Conservation (phyloP, 2,888 invertebrate species). For the Diplazon laetatorius region DNA sequence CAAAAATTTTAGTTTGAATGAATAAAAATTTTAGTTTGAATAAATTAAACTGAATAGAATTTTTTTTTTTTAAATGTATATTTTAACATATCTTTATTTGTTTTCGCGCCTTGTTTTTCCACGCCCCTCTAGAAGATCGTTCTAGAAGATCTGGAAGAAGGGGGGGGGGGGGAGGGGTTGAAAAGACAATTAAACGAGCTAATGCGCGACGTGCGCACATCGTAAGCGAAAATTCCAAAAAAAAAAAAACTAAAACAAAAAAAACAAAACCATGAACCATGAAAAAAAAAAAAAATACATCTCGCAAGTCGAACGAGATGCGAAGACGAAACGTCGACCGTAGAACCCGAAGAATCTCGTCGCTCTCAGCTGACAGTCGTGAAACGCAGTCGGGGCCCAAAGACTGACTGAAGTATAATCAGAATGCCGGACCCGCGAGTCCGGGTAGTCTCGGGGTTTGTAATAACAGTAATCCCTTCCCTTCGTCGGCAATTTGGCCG, state of each 20-base stretch:
- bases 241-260: too few species aligned
- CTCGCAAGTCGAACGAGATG: conserved; percentile 52
- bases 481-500: conserved; percentile 80
- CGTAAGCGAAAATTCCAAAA: too few species aligned
- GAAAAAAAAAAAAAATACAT: too few species aligned
- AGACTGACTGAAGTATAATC: conserved; percentile 81
- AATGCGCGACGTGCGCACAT: conserved; percentile 4
- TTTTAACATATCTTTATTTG: not conserved
- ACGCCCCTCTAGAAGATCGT: not conserved
- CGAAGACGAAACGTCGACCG: conserved; percentile 31
- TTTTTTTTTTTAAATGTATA: not conserved
- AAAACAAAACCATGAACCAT: too few species aligned
- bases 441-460: conserved; percentile 76
- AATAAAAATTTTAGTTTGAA: too few species aligned
- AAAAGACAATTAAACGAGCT: conserved; percentile 14
- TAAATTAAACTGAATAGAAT: not conserved
- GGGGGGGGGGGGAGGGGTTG: too few species aligned
- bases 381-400: conserved; percentile 75
- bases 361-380: conserved; percentile 74
- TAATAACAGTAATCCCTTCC: conserved; percentile 82
- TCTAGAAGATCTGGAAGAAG: too few species aligned
- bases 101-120: too few species aligned
- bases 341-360: conserved; percentile 53
- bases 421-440: conserved; percentile 78
- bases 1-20: too few species aligned